phyloP scores from a whole-genome alignment of 2,797 vertebrate species.

The Capromys pilorides region DNA sequence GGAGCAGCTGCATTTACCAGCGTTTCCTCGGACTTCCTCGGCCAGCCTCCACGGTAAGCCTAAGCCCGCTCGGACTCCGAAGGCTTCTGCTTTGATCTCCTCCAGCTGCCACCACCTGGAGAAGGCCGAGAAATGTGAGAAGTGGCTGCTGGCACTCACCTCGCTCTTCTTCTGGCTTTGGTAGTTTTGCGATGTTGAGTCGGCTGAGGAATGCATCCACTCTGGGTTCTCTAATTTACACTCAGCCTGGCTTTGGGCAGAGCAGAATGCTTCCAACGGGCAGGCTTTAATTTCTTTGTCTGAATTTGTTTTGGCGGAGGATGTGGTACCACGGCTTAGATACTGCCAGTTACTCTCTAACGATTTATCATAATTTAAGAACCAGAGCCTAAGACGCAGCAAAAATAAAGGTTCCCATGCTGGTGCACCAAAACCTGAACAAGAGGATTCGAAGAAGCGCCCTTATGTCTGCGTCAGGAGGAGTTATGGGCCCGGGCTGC shows the following conservation, averaged over 20 bases:
- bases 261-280: not conserved
- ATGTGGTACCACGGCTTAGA: not conserved
- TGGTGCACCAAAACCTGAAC: rapidly evolving
- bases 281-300: slow-evolving; percentile 57
- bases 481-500: not conserved
- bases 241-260: not conserved
- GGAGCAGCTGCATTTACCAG: not conserved
- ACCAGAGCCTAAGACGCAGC: slow-evolving; percentile 53
- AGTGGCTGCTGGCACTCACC: not conserved
- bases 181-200: not conserved
- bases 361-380: slow-evolving; percentile 54
- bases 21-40: not conserved
- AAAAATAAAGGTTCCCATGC: not conserved
- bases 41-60: not conserved
- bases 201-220: not conserved
- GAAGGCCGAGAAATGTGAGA: not conserved
- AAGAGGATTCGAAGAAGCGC: not conserved
- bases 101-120: not conserved
- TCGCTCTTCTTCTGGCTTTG: slow-evolving; percentile 49
- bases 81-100: not conserved
- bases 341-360: not conserved
- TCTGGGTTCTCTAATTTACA: slow-evolving; percentile 33
- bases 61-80: not conserved
- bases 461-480: not conserved
- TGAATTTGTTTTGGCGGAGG: slow-evolving; percentile 53